Evolutionary conservation across 2,797 vertebrate species (phyloP).

Genomic region (Protosalanx chinensis): DNA sequence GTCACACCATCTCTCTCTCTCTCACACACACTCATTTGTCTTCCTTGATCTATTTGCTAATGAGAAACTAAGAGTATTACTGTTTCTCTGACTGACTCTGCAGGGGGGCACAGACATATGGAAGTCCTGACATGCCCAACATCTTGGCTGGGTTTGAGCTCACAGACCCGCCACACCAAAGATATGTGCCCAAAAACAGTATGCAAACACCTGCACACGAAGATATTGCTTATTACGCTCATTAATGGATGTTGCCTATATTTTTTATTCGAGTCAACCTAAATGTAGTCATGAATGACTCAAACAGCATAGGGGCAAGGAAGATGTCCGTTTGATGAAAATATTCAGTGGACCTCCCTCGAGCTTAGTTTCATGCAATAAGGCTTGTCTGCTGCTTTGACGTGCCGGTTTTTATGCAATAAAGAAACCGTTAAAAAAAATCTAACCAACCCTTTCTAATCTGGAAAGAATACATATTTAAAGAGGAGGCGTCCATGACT

Average conservation of each 20-base stretch:
- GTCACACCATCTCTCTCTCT: background rate
- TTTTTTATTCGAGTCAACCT: no score
- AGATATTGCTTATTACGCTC: background rate
- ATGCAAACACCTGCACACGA: background rate
- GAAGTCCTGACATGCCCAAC: background rate
- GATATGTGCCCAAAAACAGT: background rate
- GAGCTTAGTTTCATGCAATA: no score
- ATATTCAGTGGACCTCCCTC: no score
- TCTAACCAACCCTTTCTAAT: background rate
- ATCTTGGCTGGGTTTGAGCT: no score
- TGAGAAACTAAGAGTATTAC: background rate
- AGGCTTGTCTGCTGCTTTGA: no score
- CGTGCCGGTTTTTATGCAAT: background rate
- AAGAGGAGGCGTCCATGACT: slow-evolving; percentile 18
- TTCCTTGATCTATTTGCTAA: background rate
- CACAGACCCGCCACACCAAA: no score
- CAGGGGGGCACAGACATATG: background rate
- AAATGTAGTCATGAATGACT: no score
- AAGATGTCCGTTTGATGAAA: no score
- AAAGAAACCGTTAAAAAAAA: background rate
- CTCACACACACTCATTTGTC: background rate
- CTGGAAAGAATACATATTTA: slow-evolving; percentile 30
- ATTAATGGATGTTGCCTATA: no score
- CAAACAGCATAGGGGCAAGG: no score
- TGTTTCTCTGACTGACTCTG: no score